Evolutionary conservation across 2,888 invertebrate genomes (phyloP), one percentile per base, ranked within the genome.

Genomic region (Gastracanthus pulcherrimus): DNA sequence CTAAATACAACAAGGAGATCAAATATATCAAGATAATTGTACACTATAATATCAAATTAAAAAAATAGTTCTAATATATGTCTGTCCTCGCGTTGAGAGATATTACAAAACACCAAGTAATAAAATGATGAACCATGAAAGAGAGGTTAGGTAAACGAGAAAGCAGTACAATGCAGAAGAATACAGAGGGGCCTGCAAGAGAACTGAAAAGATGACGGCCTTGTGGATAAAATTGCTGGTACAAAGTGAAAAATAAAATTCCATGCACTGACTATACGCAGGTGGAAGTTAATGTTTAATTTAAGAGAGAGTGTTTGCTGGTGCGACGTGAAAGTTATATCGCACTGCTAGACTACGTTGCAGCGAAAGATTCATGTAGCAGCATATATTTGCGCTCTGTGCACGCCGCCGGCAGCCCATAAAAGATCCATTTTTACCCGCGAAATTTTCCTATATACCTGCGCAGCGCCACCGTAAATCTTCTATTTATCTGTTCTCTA

Each of bases 251-350:
- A 87, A 87, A 86, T 87, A 88, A 88, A 89, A 89, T 88, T 87
- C 83, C 82, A 70, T 23, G 31, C 84, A 82, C 80, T 13, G 45
- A 13, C 16, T 45, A 45, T n/a, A 45, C 9, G 34, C 84, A 84
- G 87, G 86, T 83, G 83, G 86, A 87, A 87, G 87, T 88, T 89
- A 88, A 89, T 89, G 89, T 89, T 89, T 89, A 88, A 89, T 89
- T 88, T 88, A 86, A 88, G 88, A 87, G 87, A 87, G 87, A 88
- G 86, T 84, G 51, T 3, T 26, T 11, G 58, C 29, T 45, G 45
- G 34, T 71, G 81, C 82, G 75, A 84, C 82, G 83, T 78, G 3
- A 84, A 86, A 84, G 84, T 84, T 85, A 84, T 83, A 85, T 82
- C 51, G 51, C 4, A 51, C 55, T 5, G n/a, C 16, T 4, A 26